Base-by-base conservation (phyloP, 2,113 vertebrate species). In the Sinocyclocheilus maitianheensis region DNA sequence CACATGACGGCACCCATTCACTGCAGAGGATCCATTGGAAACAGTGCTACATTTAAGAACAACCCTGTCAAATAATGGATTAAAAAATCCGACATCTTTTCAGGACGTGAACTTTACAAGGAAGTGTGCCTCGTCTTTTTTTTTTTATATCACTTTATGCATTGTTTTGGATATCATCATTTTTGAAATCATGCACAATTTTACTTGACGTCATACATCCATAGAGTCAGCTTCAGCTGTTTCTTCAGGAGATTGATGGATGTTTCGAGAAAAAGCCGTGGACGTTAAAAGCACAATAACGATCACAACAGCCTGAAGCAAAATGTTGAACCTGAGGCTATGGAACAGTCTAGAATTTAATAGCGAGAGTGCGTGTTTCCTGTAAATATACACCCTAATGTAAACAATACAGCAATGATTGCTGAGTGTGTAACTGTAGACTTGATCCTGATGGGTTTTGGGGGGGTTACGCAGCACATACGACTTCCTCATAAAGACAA, bases 321-420 rank as follows among this genome's bases (percentile, higher is more conserved):
- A 58, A 48, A 43, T 9, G 8, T 2, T 43, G 8, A 43, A 43
- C 0, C 43, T 43, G 43, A 77, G 14, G 37, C 24, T n/a, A 48
- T 12, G 1, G 40, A 74, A 75, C 40, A 24, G 2, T 34, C 40
- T 12, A 3, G 72, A 75, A 46, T 12, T n/a, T 22, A 55, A 40
- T 5, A 43, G n/a, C 9, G 12, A 30, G 22, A 24, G 16, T 63
- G 74, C 9, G 72, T 67, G 84, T 84, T 79, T 51, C 37, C 48
- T 78, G 63, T 77, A 20, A 63, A 80, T 8, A 63, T 3, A 43
- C 20, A 43, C 58, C 55, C 58, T 43, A 43, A 71, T 87, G 22
- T 34, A 60, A 72, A 53, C 2, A 34, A 82, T 51, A 16, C 40
- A 76, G 10, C 14, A 10, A 18, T 20, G 30, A 71, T 34, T 16